A percentile compares a stretch with the other conserved stretches of the same genome.
phyloP scores from a whole-genome alignment of 2,797 vertebrate species.

The Furcifer pardalis region DNA sequence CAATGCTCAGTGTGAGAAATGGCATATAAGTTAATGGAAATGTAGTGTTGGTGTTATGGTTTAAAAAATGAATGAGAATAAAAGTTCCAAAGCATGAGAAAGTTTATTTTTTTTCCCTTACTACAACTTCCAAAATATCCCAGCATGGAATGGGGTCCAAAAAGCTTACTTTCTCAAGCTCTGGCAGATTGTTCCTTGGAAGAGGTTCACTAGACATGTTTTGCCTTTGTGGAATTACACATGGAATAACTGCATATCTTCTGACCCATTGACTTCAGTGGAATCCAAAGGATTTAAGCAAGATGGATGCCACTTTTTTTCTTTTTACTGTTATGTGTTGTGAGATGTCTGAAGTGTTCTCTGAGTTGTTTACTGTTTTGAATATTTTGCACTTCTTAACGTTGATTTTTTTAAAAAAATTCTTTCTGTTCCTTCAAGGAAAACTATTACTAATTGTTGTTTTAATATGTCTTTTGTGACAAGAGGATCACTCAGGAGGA shows the following conservation, averaged over 20 bases:
- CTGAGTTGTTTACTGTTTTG: slow-evolving; percentile 69
- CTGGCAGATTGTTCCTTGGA: not conserved
- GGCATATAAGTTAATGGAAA: no score
- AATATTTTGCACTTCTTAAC: slow-evolving; percentile 70
- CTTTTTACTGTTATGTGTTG: slow-evolving; percentile 64
- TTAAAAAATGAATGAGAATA: no score
- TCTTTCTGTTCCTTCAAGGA: slow-evolving; percentile 73
- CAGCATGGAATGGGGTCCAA: no score
- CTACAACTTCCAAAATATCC: no score
- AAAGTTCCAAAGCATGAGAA: no score
- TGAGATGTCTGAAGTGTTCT: slow-evolving; percentile 73
- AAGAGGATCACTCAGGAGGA: slow-evolving; percentile 85
- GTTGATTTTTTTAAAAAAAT: slow-evolving; percentile 64
- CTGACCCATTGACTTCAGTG: slow-evolving; percentile 35
- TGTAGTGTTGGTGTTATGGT: no score
- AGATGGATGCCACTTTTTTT: not conserved
- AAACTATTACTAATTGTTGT: slow-evolving; percentile 77
- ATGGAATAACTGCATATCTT: not conserved
- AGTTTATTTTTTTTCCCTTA: no score
- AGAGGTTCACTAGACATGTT: not conserved
- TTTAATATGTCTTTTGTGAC: slow-evolving; percentile 80
- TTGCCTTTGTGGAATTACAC: slow-evolving; percentile 3
- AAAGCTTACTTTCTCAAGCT: no score
- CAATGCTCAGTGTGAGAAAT: not conserved
- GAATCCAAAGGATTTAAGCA: slow-evolving; percentile 13